Base-by-base conservation (phyloP, 2,113 vertebrate species). In the Chauna torquata region DNA sequence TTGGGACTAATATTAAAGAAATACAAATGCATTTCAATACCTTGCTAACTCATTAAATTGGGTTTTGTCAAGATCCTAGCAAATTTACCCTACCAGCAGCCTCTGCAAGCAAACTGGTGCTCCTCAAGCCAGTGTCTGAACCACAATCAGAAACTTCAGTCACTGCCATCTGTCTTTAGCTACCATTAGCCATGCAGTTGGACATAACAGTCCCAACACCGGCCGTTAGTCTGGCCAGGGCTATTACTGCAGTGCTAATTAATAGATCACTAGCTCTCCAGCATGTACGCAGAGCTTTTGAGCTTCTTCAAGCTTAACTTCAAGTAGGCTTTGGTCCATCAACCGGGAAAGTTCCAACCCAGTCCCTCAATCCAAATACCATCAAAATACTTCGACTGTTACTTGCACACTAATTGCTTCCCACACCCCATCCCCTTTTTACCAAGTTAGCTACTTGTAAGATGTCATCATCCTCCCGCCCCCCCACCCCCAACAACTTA, bases 121-220 rank as follows among this genome's bases (percentile, higher is more conserved):
- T 75, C 49, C 27, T 54, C 15, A 19, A 72, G 50, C 22, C 78
- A 88, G 38, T n/a, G 59, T 42, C 25, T 38, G 65, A 82, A 64
- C 8, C 55, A 44, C 28, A n/a, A 30, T 4, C 44, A 54, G 72
- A 77, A 40, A 30, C 58, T 27, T 8, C 57, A 44, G 55, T 49
- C 40, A 16, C 16, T 19, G n/a, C 23, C 38, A 62, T 12, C 50
- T 77, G 25, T 13, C 22, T 49, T 24, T 38, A 34, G 19, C 78
- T 62, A 9, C 50, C 30, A 30, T 74, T 38, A 49, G 40, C 32
- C 38, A 54, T 1, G 1, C 47, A 47, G 47, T 0, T 50, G 45
- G 84, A 66, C 19, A 1, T 8, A 52, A 45, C 27, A 84, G 36
- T 27, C 20, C 12, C 52, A 28, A 11, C 0, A 0, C 7, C 2